Conservation (phyloP, 2,888 invertebrate genomes). For the Lasioglossum calceatum region DNA sequence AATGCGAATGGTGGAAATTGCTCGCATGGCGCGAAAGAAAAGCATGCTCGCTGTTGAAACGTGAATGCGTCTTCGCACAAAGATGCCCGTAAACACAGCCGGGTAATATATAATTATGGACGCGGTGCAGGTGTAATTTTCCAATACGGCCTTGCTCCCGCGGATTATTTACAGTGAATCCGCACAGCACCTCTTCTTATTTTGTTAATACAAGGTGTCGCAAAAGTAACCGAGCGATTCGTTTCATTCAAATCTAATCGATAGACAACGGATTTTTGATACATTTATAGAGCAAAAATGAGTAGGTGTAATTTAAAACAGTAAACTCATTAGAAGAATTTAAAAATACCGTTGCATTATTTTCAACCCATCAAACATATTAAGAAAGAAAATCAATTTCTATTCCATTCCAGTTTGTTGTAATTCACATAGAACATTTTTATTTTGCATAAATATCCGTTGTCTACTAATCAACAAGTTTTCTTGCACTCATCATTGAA, state of each 20-base stretch:
- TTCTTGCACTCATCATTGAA: background rate
- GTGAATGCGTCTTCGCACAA: constrained; percentile 43
- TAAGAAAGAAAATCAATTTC: no score
- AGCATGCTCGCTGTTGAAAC: constrained; percentile 31
- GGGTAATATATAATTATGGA: constrained; percentile 46
- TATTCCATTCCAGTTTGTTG: no score
- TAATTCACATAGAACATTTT: no score
- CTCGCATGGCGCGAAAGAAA: constrained; percentile 30
- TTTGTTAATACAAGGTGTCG: background rate
- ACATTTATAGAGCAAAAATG: no score
- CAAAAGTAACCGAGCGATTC: background rate
- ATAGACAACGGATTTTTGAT: background rate
- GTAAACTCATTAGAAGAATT: no score
- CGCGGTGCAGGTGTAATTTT: constrained; percentile 35
- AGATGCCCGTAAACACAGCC: constrained; percentile 32
- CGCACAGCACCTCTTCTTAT: background rate
- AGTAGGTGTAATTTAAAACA: no score
- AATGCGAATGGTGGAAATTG: constrained; percentile 42
- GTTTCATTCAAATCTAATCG: background rate
- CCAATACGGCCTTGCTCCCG: constrained; percentile 54
- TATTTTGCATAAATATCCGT: no score
- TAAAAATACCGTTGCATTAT: no score
- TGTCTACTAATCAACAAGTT: background rate
- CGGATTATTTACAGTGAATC: constrained; percentile 8
- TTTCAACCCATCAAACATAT: no score